Evolutionary conservation across 2,797 vertebrate species (phyloP), one percentile per base, ranked within the genome.

Genomic region (Phataginus tetradactyla): DNA sequence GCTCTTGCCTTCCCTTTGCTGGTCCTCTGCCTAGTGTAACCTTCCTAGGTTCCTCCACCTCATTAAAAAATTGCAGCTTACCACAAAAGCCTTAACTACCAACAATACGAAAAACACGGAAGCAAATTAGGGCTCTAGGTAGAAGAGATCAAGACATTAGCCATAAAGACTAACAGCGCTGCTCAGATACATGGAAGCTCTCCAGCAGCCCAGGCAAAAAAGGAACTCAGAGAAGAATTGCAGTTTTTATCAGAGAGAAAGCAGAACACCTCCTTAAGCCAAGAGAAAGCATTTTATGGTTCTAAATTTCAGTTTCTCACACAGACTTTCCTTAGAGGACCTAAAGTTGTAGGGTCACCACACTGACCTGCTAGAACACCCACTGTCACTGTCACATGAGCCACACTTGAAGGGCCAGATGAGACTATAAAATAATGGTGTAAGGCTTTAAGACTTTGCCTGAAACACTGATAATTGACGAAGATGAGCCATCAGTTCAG

Each of bases 191-290:
- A 42, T 5, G 21, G 66, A 78, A 72, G 74, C 51, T 49, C 51
- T 74, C 94, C 63, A n/a, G 51, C 14, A 83, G 74, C 68, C 83
- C 75, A 75, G 53, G 45, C 53, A 83, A 75, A 94, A 86, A 49
- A 6, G 34, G 39, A 83, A 91, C 64, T 69, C 49, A 74, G 9
- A 57, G 2, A 61, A 77, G 34, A 15, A 77, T 96, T 34, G 63
- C 69, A 91, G 84, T 34, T 96, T 23, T 64, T 92, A 66, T 32
- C 64, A 91, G 66, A 14, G 25, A 68, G 42, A 90, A 92, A 51
- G 37, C 34, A 37, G 27, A 74, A 91, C 15, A 90, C 23, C 63
- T 45, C 18, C 27, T 79, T 57, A 93, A 53, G 17, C 53, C 61
- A 61, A 61, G 18, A 91, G 55, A 69, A 85, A 75, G 64, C 29